phyloP scores from a whole-genome alignment of 2,797 vertebrate species.

The Bradypodion ventrale region DNA sequence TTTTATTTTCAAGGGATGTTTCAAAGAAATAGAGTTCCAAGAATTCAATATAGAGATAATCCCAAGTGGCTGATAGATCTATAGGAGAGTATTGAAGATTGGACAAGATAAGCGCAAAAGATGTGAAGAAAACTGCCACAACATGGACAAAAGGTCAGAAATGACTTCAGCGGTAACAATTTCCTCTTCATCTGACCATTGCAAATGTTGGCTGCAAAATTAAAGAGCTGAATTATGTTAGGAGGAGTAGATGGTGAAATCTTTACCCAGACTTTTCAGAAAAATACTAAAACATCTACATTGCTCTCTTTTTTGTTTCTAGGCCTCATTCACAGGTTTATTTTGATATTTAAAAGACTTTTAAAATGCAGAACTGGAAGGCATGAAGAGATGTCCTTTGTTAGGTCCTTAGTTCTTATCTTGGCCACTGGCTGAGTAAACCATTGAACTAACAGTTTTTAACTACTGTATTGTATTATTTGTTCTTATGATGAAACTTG shows the following conservation, averaged over 20 bases:
- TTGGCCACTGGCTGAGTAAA: neutral
- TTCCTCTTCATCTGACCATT: neutral
- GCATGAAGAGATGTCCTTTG: neutral
- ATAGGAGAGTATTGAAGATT: neutral
- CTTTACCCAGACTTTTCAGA: constrained; percentile 2
- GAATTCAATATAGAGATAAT: constrained; percentile 9
- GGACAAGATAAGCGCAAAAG: constrained; percentile 11
- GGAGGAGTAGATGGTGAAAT: neutral
- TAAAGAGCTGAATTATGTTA: neutral
- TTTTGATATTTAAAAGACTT: neutral
- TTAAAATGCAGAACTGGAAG: no score
- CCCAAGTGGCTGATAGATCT: constrained; percentile 1
- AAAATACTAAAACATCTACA: neutral
- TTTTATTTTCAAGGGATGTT: neutral
- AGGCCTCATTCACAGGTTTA: neutral
- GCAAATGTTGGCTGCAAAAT: neutral
- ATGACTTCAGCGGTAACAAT: neutral
- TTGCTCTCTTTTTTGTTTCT: neutral
- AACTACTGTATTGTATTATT: no score
- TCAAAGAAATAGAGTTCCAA: neutral
- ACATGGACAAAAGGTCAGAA: neutral
- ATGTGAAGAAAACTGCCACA: constrained; percentile 5
- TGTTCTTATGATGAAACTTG: no score
- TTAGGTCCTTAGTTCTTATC: neutral
- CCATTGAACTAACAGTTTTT: no score